These are phyloP conservation scores for Pangasius djambal DNA, from an alignment of 2,797 vertebrate genomes.

Conservation along the genomic window DNA sequence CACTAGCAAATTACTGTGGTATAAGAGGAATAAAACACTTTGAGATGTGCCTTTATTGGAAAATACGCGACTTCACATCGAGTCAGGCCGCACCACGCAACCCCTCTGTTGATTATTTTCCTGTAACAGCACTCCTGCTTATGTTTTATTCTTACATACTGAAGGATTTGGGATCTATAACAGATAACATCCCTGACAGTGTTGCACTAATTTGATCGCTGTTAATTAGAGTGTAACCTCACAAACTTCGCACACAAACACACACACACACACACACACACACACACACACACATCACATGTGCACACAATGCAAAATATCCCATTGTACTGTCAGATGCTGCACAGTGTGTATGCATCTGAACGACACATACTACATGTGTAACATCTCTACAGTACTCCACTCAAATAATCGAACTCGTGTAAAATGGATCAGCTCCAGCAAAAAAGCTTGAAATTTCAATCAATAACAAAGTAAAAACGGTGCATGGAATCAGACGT, in stretches of 20 bases:
- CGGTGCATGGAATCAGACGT: slow-evolving; percentile 12
- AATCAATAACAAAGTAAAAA: slow-evolving; percentile 6
- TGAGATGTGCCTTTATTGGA: neutral
- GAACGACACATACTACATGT: slow-evolving; percentile 4
- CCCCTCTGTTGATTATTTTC: neutral
- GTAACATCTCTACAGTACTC: neutral
- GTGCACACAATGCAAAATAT: neutral
- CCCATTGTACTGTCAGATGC: neutral
- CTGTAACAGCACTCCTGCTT: neutral
- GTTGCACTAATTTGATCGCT: neutral
- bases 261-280: neutral
- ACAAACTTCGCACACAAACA: neutral
- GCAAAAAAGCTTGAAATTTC: slow-evolving; percentile 38
- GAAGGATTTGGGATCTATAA: neutral
- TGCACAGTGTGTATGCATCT: neutral
- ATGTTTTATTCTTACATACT: neutral
- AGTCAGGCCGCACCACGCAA: neutral
- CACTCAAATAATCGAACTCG: slow-evolving; percentile 6
- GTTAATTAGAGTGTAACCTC: neutral
- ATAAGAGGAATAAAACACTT: neutral
- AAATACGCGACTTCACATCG: neutral
- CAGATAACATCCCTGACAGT: neutral
- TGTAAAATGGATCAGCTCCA: slow-evolving; percentile 33
- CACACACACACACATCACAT: neutral
- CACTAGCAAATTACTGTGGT: neutral